Conservation (phyloP, 1,140 invertebrate genomes). For the Brachionus angularis region DNA sequence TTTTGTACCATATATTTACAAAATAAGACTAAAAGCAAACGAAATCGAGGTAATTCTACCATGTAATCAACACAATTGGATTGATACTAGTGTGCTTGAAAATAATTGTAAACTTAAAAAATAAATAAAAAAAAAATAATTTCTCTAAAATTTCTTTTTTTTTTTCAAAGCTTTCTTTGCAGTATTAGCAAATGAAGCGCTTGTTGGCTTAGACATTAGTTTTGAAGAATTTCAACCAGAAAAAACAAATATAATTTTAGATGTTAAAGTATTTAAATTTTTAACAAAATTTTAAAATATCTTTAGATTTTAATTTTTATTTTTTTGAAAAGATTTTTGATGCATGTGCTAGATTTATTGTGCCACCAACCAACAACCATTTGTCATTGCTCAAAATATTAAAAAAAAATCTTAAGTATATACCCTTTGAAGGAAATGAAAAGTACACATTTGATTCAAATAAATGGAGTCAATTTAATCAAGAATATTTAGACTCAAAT, state of each 20-base stretch:
- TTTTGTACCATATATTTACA: slow-evolving; percentile 95
- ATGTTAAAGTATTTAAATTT: slow-evolving; percentile 47
- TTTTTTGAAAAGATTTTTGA: no score
- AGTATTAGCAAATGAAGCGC: slow-evolving; percentile 49
- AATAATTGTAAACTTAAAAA: slow-evolving; percentile 63
- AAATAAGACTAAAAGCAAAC: slow-evolving; percentile 81
- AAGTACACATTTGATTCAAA: slow-evolving; percentile 11
- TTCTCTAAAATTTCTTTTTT: neutral
- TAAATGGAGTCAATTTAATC: slow-evolving; percentile 37
- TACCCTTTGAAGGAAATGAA: slow-evolving; percentile 11
- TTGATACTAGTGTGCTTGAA: slow-evolving; percentile 75
- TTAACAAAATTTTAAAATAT: no score
- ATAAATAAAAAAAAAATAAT: neutral
- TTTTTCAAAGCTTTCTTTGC: slow-evolving; percentile 46
- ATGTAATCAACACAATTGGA: slow-evolving; percentile 97
- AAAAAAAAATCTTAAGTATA: slow-evolving; percentile 35
- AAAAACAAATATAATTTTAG: slow-evolving; percentile 46
- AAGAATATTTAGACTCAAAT: neutral
- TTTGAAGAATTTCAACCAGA: slow-evolving; percentile 50
- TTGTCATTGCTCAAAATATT: slow-evolving; percentile 32
- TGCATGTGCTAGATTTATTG: slow-evolving; percentile 45
- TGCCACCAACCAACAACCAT: slow-evolving; percentile 25
- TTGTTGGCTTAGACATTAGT: slow-evolving; percentile 47
- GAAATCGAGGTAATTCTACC: slow-evolving; percentile 85
- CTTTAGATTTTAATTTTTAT: no score